Evolutionary conservation across 2,888 invertebrate genomes (phyloP).

Genomic region (Eumerus sabulonum): DNA sequence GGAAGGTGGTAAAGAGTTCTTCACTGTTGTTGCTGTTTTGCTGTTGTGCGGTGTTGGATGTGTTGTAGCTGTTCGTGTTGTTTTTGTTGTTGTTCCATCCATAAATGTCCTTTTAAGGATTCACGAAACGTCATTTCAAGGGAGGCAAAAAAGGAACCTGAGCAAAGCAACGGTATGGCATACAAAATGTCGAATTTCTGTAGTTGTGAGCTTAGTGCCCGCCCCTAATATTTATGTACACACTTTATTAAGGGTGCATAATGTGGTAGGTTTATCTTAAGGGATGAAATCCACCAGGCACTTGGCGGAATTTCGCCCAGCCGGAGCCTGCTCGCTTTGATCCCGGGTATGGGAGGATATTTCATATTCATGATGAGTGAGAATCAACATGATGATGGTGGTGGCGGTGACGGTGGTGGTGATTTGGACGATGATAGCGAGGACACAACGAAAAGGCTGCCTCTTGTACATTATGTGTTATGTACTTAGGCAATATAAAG

Average conservation of each 20-base stretch:
- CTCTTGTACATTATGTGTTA: constrained; percentile 67
- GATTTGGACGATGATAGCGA: constrained; percentile 49
- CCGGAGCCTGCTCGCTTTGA: constrained; percentile 4
- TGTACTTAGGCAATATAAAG: constrained; percentile 65
- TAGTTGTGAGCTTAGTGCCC: constrained; percentile 72
- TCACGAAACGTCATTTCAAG: constrained; percentile 67
- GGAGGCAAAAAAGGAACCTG: constrained; percentile 61
- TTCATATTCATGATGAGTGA: constrained; percentile 66
- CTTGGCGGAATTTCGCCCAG: constrained; percentile 42
- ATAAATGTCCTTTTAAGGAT: constrained; percentile 67
- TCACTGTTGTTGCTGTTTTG: constrained; percentile 54
- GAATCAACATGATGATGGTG: constrained; percentile 28
- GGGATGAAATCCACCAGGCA: constrained; percentile 60
- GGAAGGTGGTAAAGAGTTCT: constrained; percentile 36
- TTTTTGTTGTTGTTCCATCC: constrained; percentile 21
- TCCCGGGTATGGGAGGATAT: constrained; percentile 39
- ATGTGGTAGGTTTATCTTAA: constrained; percentile 69
- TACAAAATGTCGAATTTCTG: constrained; percentile 76
- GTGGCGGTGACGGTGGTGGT: constrained; percentile 18
- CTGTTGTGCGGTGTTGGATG: too few relatives aligned
- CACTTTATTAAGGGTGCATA: constrained; percentile 69
- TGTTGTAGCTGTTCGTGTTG: constrained; percentile 1
- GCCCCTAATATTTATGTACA: constrained; percentile 77
- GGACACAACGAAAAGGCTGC: constrained; percentile 62
- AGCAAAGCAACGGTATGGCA: constrained; percentile 68